phyloP scores from a whole-genome alignment of 2,113 vertebrate species.

The Stercorarius parasiticus region DNA sequence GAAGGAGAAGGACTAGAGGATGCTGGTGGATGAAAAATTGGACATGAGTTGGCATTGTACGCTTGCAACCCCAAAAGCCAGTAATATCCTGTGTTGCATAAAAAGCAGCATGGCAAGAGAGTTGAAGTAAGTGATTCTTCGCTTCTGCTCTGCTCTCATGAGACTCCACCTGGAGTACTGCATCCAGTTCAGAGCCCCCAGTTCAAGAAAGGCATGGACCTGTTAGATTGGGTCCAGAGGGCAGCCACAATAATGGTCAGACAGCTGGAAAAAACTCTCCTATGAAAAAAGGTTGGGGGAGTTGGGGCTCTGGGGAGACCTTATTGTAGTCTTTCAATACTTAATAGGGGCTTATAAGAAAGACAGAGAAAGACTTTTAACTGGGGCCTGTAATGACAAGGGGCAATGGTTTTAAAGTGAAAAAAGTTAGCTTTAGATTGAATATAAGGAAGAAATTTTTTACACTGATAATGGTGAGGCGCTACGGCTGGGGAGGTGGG shows the following conservation, averaged over 20 bases:
- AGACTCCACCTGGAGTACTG: neutral
- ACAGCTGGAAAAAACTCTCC: neutral
- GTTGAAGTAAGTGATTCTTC: neutral
- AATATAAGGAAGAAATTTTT: neutral
- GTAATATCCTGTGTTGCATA: neutral
- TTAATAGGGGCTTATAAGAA: neutral
- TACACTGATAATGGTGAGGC: neutral
- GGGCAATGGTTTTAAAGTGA: neutral
- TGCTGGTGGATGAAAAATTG: neutral
- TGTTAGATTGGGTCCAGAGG: neutral
- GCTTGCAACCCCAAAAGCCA: neutral
- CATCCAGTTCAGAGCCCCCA: neutral
- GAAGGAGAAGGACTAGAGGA: neutral
- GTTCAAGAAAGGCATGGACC: neutral
- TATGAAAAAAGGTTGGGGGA: neutral
- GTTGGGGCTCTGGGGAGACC: neutral
- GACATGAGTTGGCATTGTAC: neutral
- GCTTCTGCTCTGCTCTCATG: neutral
- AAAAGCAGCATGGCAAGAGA: neutral
- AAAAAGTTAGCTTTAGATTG: neutral
- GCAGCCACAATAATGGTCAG: neutral
- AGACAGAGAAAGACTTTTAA: neutral
- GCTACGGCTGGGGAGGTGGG: fast-evolving
- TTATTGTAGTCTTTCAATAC: neutral
- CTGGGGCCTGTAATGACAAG: neutral